Evolutionary conservation across 2,888 invertebrate species (phyloP).

Genomic region (Teinopalpus imperialis): DNA sequence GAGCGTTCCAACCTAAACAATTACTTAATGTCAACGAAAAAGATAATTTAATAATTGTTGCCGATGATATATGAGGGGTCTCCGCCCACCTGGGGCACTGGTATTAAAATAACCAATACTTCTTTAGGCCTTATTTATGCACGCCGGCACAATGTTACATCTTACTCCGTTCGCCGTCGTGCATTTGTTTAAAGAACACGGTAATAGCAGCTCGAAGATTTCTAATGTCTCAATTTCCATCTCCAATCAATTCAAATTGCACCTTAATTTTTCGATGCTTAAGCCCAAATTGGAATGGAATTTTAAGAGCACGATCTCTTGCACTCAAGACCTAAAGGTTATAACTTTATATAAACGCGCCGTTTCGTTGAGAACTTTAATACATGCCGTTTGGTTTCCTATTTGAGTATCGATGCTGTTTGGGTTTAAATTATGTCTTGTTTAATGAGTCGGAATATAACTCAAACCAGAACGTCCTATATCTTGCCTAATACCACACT

Average conservation of each 20-base stretch:
- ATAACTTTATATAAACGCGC: constrained; percentile 35
- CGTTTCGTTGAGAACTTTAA: constrained; percentile 26
- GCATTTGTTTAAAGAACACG: constrained; percentile 81
- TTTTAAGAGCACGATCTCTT: constrained; percentile 52
- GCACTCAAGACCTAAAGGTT: constrained; percentile 41
- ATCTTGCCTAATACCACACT: neutral
- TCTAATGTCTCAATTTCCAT: constrained; percentile 79
- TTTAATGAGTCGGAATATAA: constrained; percentile 73
- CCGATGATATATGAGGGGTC: constrained; percentile 72
- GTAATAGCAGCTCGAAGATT: constrained; percentile 75
- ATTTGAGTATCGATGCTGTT: constrained; percentile 41
- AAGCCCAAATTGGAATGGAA: constrained; percentile 39
- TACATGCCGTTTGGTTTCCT: constrained; percentile 27
- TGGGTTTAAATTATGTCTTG: constrained; percentile 79
- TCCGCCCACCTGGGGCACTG: constrained; percentile 72
- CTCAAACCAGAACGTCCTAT: constrained; percentile 37
- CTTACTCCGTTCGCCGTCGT: constrained; percentile 71
- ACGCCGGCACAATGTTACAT: constrained; percentile 69
- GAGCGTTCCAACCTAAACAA: constrained; percentile 67
- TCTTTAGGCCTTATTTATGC: constrained; percentile 72
- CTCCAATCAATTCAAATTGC: constrained; percentile 35
- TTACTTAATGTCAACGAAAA: constrained; percentile 81
- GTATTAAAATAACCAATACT: constrained; percentile 76
- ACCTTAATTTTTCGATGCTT: constrained; percentile 37
- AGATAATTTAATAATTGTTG: constrained; percentile 81